These are phyloP conservation scores for Arctia plantaginis DNA, from an alignment of 2,888 invertebrate genomes.

Conservation along the genomic window DNA sequence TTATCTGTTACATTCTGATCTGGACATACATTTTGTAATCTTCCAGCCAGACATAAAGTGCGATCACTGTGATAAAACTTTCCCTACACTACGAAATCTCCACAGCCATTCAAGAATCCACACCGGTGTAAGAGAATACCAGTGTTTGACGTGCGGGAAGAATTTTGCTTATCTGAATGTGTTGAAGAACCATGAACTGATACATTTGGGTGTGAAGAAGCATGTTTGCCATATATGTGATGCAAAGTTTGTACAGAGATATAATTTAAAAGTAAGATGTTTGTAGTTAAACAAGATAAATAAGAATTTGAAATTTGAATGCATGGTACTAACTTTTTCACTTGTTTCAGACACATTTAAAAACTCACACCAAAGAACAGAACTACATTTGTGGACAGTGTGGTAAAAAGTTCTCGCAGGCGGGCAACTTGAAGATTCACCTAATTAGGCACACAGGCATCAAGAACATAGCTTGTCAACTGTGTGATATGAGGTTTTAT, in stretches of 20 bases:
- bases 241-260: conserved; percentile 81
- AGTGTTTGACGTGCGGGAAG: conserved; percentile 88
- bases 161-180: conserved; percentile 89
- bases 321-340: background rate
- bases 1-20: background rate
- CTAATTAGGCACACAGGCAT: conserved; percentile 81
- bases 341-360: conserved; percentile 88
- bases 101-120: conserved; percentile 88
- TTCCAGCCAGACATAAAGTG: conserved; percentile 83
- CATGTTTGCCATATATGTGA: conserved; percentile 90
- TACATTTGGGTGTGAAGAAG: conserved; percentile 89
- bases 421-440: conserved; percentile 80
- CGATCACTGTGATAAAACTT: conserved; percentile 78
- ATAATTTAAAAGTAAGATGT: conserved; percentile 77
- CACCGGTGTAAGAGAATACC: conserved; percentile 86
- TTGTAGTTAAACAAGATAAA: background rate
- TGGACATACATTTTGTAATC: background rate
- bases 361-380: conserved; percentile 89
- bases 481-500: conserved; percentile 82
- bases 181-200: conserved; percentile 90
- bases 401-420: conserved; percentile 90
- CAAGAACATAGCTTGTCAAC: conserved; percentile 78
- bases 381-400: conserved; percentile 90
- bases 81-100: conserved; percentile 86
- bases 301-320: background rate